Evolutionary conservation across 1,140 invertebrate species (phyloP), one percentile per base, ranked within the genome.

Genomic region (Proales similis): DNA sequence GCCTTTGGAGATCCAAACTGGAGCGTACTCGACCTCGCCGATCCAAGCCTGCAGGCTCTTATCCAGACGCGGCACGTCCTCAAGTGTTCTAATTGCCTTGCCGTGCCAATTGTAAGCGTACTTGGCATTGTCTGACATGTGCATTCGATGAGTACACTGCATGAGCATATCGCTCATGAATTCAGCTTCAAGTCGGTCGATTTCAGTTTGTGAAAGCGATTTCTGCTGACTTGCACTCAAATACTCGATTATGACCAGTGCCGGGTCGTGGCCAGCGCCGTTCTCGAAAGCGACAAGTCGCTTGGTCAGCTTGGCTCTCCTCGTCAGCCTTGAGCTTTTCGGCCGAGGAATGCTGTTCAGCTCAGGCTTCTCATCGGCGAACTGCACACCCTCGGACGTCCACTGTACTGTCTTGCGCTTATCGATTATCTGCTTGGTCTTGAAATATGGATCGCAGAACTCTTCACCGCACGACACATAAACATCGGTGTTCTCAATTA

Each of bases 391-490:
- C 19, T 42, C 51, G 17, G 51, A 42, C 14, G 51, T 57, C 51
- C 51, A 57, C 2, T 42, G 12, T n/a, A 42, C 9, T 57, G 51
- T 42, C 22, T 57, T 57, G 27, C 38, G 51, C 17, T 57, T 57
- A 27, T 57, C 36, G 7, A 57, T 11, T 19, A 57, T 20, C 29
- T 42, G 29, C n/a, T 39, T 57, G 9, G 68, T 65, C 27, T 48
- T 46, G 27, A 61, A 65, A 46, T 68, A 70, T 7, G 74, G 74
- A 60, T 74, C 68, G 61, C 71, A 72, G 65, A 71, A 77, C 20
- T 68, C 66, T 61, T 77, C 75, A 29, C 75, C 75, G 64, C 67
- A 70, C 1, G 75, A 77, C 9, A 76, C 67, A 65, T 70, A 77
- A 27, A 76, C 68, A 22, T 71, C 68, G 9, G 66, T 61, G 53